Conservation (phyloP, 2,113 vertebrate genomes). For the Pantherophis guttatus region DNA sequence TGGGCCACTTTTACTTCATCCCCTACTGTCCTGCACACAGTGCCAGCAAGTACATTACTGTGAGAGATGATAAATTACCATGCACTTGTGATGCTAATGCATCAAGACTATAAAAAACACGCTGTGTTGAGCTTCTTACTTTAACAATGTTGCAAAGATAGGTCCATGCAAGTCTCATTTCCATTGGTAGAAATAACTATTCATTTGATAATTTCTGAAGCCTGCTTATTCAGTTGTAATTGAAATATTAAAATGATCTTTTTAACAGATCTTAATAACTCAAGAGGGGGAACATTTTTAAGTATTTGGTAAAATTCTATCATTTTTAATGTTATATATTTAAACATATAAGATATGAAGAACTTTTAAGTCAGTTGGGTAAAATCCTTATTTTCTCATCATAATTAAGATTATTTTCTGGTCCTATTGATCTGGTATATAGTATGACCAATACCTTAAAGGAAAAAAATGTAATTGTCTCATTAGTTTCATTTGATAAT, state of each 20-base stretch:
- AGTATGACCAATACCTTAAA: neutral
- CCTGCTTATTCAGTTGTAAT: conserved; percentile 55
- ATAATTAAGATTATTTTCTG: neutral
- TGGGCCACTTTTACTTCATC: conserved; percentile 74
- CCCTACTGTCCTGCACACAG: conserved; percentile 69
- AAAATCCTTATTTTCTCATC: conserved; percentile 29
- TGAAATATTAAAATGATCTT: conserved; percentile 60
- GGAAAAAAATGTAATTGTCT: neutral
- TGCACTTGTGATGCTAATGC: conserved; percentile 77
- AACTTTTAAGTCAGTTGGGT: conserved; percentile 22
- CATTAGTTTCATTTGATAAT: conserved; percentile 7
- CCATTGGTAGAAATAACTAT: conserved; percentile 50
- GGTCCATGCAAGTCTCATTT: conserved; percentile 36
- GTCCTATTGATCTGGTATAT: neutral
- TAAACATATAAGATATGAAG: neutral
- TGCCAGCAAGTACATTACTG: conserved; percentile 79
- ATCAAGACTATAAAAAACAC: conserved; percentile 63
- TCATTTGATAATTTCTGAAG: conserved; percentile 56
- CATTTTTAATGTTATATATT: neutral
- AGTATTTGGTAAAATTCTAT: conserved; percentile 15
- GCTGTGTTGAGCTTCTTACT: conserved; percentile 51
- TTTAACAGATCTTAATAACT: conserved; percentile 52
- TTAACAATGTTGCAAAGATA: conserved; percentile 40
- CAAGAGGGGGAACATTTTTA: conserved; percentile 51
- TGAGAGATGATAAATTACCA: conserved; percentile 80